Base-by-base conservation (phyloP, 2,797 vertebrate species). In the Brachymystax lenok region DNA sequence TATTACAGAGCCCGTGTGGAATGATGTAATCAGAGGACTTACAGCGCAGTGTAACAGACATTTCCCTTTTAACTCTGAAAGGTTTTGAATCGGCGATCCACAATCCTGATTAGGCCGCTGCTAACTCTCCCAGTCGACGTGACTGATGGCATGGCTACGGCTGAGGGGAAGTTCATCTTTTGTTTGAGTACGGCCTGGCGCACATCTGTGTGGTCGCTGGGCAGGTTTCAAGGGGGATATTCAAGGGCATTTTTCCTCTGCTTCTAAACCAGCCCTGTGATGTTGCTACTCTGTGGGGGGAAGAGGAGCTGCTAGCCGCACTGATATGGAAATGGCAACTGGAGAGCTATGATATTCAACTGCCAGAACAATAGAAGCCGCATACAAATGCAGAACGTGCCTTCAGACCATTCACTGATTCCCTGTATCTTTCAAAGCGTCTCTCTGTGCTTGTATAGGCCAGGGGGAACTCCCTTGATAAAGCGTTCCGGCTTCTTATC, bases 321-420 rank as follows among this genome's bases (percentile, higher is more conserved):
- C 86, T 85, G 85, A 90, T 90, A 88, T 90, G 89, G 90, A 90
- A 92, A 91, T 83, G 77, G 77, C 73, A 85, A 88, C 74, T 74
- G 74, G 66, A 84, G 86, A 81, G 83, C 83, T 83, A 70, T 84
- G 84, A 89, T 88, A 77, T 84, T 88, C 75, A 28, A 80, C 27
- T 80, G 59, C 59, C 59, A 84, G 85, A 89, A 91, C 91, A 90
- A 87, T 77, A 64, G 77, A 80, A 73, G 83, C 84, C 46, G 86
- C 86, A 88, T 86, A 86, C 78, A 89, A 89, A 87, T 86, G 76
- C 77, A 79, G 59, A 24, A 24, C 13, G 63, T 77, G 87, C 82
- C 84, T 83, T 88, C 84, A 77, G 88, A 86, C 80, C 79, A 80
- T 87, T 82, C 77, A 59, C 77, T 68, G 73, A 80, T 86, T 81